Percentiles rank a stretch among this genome's conserved stretches.
These are phyloP conservation scores for Pipistrellus pipistrellus DNA, from an alignment of 2,797 vertebrate species.

Conservation along the genomic window DNA sequence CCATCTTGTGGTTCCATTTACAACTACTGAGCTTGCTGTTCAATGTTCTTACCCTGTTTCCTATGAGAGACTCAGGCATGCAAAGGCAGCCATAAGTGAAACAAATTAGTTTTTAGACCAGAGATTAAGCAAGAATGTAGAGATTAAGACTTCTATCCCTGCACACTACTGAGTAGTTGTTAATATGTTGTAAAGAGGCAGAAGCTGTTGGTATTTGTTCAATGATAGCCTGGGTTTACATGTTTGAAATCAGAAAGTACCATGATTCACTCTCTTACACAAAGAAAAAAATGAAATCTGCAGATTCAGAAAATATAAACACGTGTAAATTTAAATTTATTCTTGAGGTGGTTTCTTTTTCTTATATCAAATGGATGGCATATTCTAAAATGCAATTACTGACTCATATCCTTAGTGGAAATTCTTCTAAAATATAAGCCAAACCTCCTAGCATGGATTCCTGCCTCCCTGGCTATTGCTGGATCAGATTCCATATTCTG, in stretches of 20 bases:
- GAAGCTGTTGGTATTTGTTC: neutral
- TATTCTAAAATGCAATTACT: neutral
- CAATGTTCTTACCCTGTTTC: too few species aligned
- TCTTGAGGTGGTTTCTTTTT: neutral
- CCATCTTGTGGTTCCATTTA: constrained; percentile 48
- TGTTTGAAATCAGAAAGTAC: neutral
- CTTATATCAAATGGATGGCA: neutral
- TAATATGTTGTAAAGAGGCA: neutral
- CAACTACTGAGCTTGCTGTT: too few species aligned
- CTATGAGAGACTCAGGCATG: too few species aligned
- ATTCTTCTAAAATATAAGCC: neutral
- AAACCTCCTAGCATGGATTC: neutral
- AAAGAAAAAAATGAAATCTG: neutral
- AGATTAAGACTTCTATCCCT: neutral
- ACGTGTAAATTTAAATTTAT: neutral
- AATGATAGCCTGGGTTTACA: neutral
- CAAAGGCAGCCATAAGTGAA: too few species aligned
- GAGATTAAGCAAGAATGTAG: neutral
- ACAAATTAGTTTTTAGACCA: too few species aligned
- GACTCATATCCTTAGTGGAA: neutral
- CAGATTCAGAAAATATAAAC: neutral
- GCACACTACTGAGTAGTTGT: neutral
- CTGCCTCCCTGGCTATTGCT: neutral
- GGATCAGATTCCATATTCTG: neutral
- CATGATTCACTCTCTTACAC: neutral